Conservation (phyloP, 2,888 invertebrate genomes). For the Drosophila nr. perissopoda region DNA sequence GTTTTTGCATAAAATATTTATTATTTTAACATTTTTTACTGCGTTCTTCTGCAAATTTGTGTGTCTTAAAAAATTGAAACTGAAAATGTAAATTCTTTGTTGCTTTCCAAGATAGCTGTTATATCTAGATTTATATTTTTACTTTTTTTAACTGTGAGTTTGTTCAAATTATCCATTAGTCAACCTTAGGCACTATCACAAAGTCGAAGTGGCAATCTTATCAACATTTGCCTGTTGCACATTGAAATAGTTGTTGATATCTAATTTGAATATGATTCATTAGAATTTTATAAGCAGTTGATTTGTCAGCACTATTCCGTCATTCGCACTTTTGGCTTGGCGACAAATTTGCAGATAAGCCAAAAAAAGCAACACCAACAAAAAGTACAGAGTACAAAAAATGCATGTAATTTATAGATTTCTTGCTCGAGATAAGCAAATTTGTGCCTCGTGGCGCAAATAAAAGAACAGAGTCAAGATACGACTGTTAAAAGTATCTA, state of each 20-base stretch:
- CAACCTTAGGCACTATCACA: slow-evolving; percentile 18
- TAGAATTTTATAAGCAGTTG: slow-evolving; percentile 11
- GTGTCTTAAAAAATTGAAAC: too few species aligned
- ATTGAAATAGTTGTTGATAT: slow-evolving; percentile 1
- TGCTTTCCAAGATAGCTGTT: not conserved
- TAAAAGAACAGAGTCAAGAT: not conserved
- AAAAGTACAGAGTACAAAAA: not conserved
- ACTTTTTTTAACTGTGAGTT: not conserved
- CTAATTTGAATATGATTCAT: slow-evolving; percentile 60
- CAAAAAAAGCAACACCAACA: slow-evolving; percentile 1
- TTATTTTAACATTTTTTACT: fast-evolving
- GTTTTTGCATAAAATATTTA: not conserved
- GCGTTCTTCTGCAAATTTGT: not conserved
- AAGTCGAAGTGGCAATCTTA: slow-evolving; percentile 35
- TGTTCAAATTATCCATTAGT: slow-evolving; percentile 29
- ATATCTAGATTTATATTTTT: not conserved
- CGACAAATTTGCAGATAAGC: slow-evolving; percentile 39
- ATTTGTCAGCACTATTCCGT: slow-evolving; percentile 42
- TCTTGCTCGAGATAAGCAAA: slow-evolving; percentile 34
- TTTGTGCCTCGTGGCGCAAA: slow-evolving; percentile 1
- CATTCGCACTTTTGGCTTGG: slow-evolving; percentile 20
- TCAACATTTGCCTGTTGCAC: slow-evolving; percentile 22
- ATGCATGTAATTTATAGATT: slow-evolving; percentile 22
- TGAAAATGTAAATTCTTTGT: not conserved
- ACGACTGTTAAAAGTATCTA: slow-evolving; percentile 12